Conservation (phyloP, 2,888 invertebrate species). For the Scaptomyza caliginosa region DNA sequence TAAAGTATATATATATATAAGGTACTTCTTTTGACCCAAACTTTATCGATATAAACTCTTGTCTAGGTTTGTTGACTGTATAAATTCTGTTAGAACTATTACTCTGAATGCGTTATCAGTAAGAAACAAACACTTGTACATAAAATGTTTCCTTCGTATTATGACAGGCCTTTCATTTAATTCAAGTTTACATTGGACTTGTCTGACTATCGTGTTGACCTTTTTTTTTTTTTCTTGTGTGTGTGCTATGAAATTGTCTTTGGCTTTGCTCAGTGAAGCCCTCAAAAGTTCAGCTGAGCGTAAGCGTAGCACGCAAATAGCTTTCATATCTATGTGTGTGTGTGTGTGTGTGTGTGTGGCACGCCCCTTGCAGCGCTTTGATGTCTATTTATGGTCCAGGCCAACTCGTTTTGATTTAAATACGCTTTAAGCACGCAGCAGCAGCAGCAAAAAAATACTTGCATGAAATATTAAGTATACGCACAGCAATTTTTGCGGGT, state of each 20-base stretch:
- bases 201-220: conserved; percentile 60
- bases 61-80: no score
- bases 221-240: conserved; percentile 24
- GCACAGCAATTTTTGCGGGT: conserved; percentile 53
- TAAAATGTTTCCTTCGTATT: not conserved
- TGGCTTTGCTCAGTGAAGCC: conserved; percentile 65
- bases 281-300: conserved; percentile 59
- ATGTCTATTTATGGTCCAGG: conserved; percentile 67
- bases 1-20: not conserved
- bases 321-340: conserved; percentile 16
- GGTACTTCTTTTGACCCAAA: not conserved
- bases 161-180: conserved; percentile 24
- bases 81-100: not conserved
- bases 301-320: conserved; percentile 71
- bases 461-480: conserved; percentile 59
- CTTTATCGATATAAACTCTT: no score
- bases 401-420: conserved; percentile 55
- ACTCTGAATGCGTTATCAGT: not conserved
- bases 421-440: conserved; percentile 38
- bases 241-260: conserved; percentile 13
- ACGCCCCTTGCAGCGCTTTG: conserved; percentile 52
- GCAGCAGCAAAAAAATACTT: conserved; percentile 5
- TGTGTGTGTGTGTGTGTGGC: conserved; percentile 26
- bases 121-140: not conserved
- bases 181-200: conserved; percentile 34